Evolutionary conservation across 2,797 vertebrate genomes (phyloP), one percentile per base, ranked within the genome.

Genomic region (Anguilla obscura): DNA sequence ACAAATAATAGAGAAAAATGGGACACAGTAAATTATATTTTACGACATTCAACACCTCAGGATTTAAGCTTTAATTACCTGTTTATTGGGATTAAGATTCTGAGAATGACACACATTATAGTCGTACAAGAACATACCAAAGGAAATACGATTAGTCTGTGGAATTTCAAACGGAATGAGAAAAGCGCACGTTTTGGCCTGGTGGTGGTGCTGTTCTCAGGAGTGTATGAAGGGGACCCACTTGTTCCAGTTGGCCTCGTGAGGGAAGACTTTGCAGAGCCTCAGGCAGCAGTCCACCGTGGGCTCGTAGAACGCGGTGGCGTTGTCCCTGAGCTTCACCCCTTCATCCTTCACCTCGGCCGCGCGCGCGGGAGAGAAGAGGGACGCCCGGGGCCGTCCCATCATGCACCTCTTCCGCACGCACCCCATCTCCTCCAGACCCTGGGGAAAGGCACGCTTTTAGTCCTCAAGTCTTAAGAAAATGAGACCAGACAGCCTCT

Each of bases 181-280:
- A 82, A 56, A 58, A 85, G 24, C 12, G 27, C 6, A 10, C 21
- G 14, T 10, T 85, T 18, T 7, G 79, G 21, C 79, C 50, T 36
- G 54, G 8, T 60, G 21, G 52, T 16, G 33, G 18, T 45, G 8
- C 50, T 54, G 18, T 33, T 21, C 40, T 90, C 88, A 94, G 7
- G 90, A 86, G 10, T 94, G 93, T 18, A 93, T 80, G 85, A 94
- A 92, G 6, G 95, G 94, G 2, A 94, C 87, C 93, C 95, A 97
- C 69, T 95, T 95, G 92, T 98, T 99, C 98, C 98, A 99, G 86
- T 97, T 97, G 76, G 94, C 93, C 85, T 98, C 97, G 0, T 94
- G 94, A 30, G 98, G 98, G 66, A 99, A 96, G 80, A 98, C 94
- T 12, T 94, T 94, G 27, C 96, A 94, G 88, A 99, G 95, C 56